phyloP scores from a whole-genome alignment of 2,113 vertebrate species.

The Calyptommatus sinebrachiatus region DNA sequence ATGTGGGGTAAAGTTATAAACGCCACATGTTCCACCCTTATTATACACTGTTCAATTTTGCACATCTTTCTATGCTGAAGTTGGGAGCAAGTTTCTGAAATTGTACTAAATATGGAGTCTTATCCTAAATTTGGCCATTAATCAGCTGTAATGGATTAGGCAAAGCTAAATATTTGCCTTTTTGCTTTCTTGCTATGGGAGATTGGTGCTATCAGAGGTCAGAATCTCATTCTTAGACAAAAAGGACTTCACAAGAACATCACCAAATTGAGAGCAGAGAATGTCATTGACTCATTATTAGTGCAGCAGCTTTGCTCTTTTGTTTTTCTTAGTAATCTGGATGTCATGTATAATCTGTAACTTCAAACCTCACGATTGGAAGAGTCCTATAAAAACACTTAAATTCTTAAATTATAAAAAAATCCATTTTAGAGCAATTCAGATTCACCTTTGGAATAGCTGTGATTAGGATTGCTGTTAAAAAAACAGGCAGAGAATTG shows the following conservation, averaged over 20 bases:
- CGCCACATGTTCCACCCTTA: background rate
- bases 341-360: slow-evolving; percentile 4
- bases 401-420: slow-evolving; percentile 25
- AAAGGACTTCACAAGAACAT: background rate
- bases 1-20: background rate
- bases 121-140: background rate
- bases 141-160: background rate
- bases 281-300: background rate
- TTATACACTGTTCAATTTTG: background rate
- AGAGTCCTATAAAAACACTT: slow-evolving; percentile 15
- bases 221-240: background rate
- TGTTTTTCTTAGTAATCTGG: slow-evolving; percentile 9
- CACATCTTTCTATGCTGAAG: no score
- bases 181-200: background rate
- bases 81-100: no score
- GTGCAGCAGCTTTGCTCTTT: slow-evolving; percentile 1
- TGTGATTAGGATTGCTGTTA: background rate
- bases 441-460: background rate
- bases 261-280: background rate
- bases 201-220: background rate
- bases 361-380: background rate
- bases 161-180: background rate
- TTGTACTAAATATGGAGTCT: background rate
- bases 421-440: slow-evolving; percentile 9
- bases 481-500: no score